A percentile compares a stretch with the other conserved stretches of the same genome.
These are phyloP conservation scores for Euclidia mi DNA, from an alignment of 2,888 invertebrate species.

Conservation along the genomic window DNA sequence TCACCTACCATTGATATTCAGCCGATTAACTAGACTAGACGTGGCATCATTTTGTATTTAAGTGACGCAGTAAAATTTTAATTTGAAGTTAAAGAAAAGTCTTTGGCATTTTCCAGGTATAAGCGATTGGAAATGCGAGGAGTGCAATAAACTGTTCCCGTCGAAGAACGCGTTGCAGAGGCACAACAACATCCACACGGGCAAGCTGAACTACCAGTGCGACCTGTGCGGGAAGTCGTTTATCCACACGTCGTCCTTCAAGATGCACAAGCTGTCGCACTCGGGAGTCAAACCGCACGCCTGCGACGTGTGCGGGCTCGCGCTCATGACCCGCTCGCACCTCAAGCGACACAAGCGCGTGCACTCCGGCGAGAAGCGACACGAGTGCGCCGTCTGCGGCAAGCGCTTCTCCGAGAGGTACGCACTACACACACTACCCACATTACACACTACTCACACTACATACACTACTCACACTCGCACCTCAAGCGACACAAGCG, in stretches of 20 bases:
- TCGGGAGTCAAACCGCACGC: constrained; percentile 90
- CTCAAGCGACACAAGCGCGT: constrained; percentile 92
- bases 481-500: too few species aligned
- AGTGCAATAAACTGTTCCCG: constrained; percentile 91
- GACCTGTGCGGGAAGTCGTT: constrained; percentile 91
- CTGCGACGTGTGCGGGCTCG: constrained; percentile 90
- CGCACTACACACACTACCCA: too few species aligned
- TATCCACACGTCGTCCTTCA: constrained; percentile 93
- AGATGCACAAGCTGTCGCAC: constrained; percentile 92
- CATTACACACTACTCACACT: too few species aligned
- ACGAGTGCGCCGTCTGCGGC: constrained; percentile 89
- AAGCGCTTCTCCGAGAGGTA: constrained; percentile 90
- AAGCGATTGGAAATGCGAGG: constrained; percentile 90
- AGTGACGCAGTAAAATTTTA: too few species aligned
- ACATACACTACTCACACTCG: too few species aligned
- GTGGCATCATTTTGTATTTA: too few species aligned
- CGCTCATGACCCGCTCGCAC: constrained; percentile 91
- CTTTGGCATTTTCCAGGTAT: constrained; percentile 75
- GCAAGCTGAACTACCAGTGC: constrained; percentile 91
- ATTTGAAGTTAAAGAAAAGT: not conserved
- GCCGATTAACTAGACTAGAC: too few species aligned
- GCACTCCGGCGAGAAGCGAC: constrained; percentile 91
- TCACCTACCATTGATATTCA: too few species aligned
- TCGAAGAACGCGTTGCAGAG: constrained; percentile 91
- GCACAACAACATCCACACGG: constrained; percentile 91